Base-by-base conservation (phyloP, 2,888 invertebrate genomes). In the Hydrotaea diabolus region DNA sequence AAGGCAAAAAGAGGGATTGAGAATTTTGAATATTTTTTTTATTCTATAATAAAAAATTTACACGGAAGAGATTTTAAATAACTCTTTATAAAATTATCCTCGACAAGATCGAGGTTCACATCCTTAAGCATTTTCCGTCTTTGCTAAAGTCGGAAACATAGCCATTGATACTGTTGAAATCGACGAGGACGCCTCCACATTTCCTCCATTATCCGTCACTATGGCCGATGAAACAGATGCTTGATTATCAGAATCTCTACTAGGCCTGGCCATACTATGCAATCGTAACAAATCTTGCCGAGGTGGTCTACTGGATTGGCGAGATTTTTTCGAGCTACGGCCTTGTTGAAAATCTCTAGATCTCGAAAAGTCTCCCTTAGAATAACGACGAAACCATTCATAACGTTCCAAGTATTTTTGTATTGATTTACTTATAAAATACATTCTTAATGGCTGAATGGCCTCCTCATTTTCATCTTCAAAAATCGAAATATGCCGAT, bases 351-450 rank as follows among this genome's bases (percentile, higher is more conserved):
- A 43, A 8, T 71, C 69, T 4, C 69, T 49, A 3, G 46, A 15
- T 4, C 15, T 11, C 1, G 23, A n/a, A 46, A 71, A 26, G 23
- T 71, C 73, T 2, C 36, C 15, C 7, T 13, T 53, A 3, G 77
- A 73, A 62, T 86, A 21, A 1, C 43, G 66, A 15, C 74, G 73
- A 72, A 88, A 88, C 87, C 88, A 88, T 15, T 57, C 39, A 36
- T 75, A 82, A 9, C 72, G 31, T 49, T 85, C 72, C 23, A 88
- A 74, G 21, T 82, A 59, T 1, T 76, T 80, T 53, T 88, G 85
- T 0, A 86, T 49, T 0, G 46, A 59, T 57, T 86, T 86, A 0
- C 87, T 86, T 11, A 82, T 81, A 8, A 87, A 69, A 53, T 82
- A 88, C 23, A 88, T 55, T 57, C 86, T 74, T 8, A 88, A 84